Evolutionary conservation across 2,888 invertebrate genomes (phyloP), one percentile per base, ranked within the genome.

Genomic region (Cheiracanthium punctorium): DNA sequence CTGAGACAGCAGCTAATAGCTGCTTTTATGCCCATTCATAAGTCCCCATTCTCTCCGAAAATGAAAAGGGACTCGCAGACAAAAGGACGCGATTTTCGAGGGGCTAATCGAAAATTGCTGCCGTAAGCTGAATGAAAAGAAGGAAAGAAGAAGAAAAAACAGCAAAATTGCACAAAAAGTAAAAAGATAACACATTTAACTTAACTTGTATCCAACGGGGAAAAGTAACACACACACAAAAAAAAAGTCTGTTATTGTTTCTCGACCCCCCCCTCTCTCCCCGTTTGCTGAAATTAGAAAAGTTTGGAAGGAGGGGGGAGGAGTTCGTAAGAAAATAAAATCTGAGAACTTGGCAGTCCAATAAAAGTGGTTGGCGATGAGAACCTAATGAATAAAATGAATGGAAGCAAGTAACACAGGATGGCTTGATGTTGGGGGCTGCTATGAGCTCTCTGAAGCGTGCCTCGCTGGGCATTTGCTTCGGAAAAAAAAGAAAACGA

Each of bases 341-440:
- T 80, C 20, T 43, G 69, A 14, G 32, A 73, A 43, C 43, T 17
- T 37, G 33, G 71, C 43, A 37, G 29, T 43, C 37, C 43, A 71
- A 64, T 64, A 80, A 65, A 72, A 41, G 43, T 52, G 65, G 64
- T 80, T n/a, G 72, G 65, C 80, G 72, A 80, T 43, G 28, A 43
- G 29, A 33, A 29, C 64, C 43, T 80, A 80, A 80, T 65, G 72
- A 80, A 73, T 72, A 73, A 80, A 80, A 80, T 72, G 80, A 80
- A 80, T 43, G 70, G 65, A 70, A 79, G 20, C 67, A 67, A 48
- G 20, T n/a, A 69, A 14, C 8, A 64, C 20, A 28, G 30, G 72
- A 64, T 24, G 69, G 30, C 29, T 58, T 48, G 67, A 43, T 48
- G 73, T 52, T 73, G 58, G 28, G 17, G 17, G n/a, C n/a, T n/a